These are phyloP conservation scores for Branchellion lobata DNA, from an alignment of 2,888 invertebrate genomes.

Conservation along the genomic window DNA sequence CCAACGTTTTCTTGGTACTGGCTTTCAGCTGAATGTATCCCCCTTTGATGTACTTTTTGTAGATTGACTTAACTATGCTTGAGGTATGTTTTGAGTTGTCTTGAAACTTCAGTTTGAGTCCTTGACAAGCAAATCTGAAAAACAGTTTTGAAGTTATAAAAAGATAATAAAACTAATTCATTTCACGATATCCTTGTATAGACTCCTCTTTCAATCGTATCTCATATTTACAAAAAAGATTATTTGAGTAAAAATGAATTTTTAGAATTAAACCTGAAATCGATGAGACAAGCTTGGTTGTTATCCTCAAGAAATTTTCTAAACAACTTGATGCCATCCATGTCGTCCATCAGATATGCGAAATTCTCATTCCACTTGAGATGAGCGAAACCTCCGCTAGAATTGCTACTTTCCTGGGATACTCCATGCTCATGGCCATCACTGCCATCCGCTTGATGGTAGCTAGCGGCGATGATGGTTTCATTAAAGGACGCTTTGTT, in stretches of 20 bases:
- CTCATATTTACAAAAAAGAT: too few relatives aligned
- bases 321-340: slow-evolving; percentile 84
- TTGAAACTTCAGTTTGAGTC: slow-evolving; percentile 64
- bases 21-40: slow-evolving; percentile 70
- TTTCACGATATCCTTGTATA: too few relatives aligned
- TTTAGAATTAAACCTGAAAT: slow-evolving; percentile 43
- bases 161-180: too few relatives aligned
- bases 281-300: neutral
- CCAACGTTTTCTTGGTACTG: slow-evolving; percentile 75
- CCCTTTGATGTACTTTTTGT: slow-evolving; percentile 67
- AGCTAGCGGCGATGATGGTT: neutral
- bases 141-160: too few relatives aligned
- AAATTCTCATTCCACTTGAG: slow-evolving; percentile 86
- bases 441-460: slow-evolving; percentile 66
- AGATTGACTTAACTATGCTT: slow-evolving; percentile 74
- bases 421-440: slow-evolving; percentile 63
- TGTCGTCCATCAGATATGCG: slow-evolving; percentile 79
- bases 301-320: slow-evolving; percentile 65
- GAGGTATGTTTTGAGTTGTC: slow-evolving; percentile 64
- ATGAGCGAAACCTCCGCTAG: slow-evolving; percentile 65
- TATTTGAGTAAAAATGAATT: too few relatives aligned
- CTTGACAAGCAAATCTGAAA: slow-evolving; percentile 80
- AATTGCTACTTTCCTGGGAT: slow-evolving; percentile 58
- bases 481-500: slow-evolving; percentile 13
- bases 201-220: too few relatives aligned